Evolutionary conservation across 2,888 invertebrate species (phyloP), one percentile per base, ranked within the genome.

Genomic region (Torymus aiolomorphi): DNA sequence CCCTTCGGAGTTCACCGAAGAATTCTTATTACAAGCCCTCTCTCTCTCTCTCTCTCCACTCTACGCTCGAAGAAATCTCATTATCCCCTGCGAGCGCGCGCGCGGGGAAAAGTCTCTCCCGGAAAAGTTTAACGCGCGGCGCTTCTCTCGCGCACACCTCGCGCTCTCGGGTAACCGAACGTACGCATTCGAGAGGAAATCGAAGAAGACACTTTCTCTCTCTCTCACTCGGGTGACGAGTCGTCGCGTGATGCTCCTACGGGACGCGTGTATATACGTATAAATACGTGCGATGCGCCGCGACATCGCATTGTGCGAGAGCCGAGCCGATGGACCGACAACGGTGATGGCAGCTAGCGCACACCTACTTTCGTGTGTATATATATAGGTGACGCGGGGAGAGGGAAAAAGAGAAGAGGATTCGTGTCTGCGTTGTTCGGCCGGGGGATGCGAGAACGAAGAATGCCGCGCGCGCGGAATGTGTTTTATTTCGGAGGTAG

Each of bases 21-120:
- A 88, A 88, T 88, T 88, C 88, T 88, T 88, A 88, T 88, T 88
- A 88, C 87, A 81, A 80, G 82, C 67, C 63, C 31, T 31, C 63
- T 70, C 76, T 20, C 31, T 31, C 63, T 70, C 76, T 20, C 67
- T 70, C 31, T 31, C 63, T 70, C 76, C 65, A 56, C 76, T 69
- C 14, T 18, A 14, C 66, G 20, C 73, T 51, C 81, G 84, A 85
- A 86, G 87, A 88, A 88, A 87, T 88, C 88, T 88, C 88, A 88
- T 88, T 88, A 88, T 86, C 84, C 61, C 63, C 80, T 31, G 56
- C 18, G 63, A 13, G 49, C 20, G 54, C 10, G n/a, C 14, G 31
- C 20, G 57, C 24, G 16, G 20, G 42, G 57, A 57, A 62, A 69
- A 76, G 76, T 61, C 59, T 59, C 52, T 72, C 73, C 59, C 66